Evolutionary conservation across 2,113 vertebrate species (phyloP), one percentile per base, ranked within the genome.

Genomic region (Paramormyrops kingsleyae): DNA sequence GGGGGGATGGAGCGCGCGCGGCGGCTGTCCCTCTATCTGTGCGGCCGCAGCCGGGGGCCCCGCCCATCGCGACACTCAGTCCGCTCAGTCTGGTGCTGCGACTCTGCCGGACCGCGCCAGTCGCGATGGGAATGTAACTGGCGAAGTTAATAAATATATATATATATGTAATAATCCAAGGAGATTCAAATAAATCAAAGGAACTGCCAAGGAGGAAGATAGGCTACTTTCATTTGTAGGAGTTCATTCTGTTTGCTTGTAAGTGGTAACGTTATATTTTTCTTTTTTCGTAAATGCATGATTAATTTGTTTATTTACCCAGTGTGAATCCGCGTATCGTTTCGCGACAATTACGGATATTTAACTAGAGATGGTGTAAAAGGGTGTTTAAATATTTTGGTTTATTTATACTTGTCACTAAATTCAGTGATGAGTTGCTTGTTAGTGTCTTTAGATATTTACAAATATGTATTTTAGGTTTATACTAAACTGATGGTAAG

Each of bases 51-150:
- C 21, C 89, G 89, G 19, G 5, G 53, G 92, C 92, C 92, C 91
- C 77, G 87, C 91, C 90, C 92, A 93, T 56, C 90, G 86, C 86
- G 44, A 89, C 90, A 83, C 90, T 92, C 91, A n/a, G 50, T 92
- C 17, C 91, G 91, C 89, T 87, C 89, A 83, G 87, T 24, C 88
- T 87, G 92, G 91, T 92, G 66, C 91, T 90, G 35, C 90, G 89
- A 9, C 94, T 87, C 90, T 91, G 94, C 93, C 93, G 35, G 89
- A 93, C 91, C 90, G 85, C 49, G 46, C 88, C 31, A 89, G 89
- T 88, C 93, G 91, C 83, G 90, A 93, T 95, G 94, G 95, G 92
- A 94, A 92, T 94, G 62, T 94, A 94, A 95, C 88, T 91, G 91
- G 35, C 19, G 19, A 89, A 47, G 42, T n/a, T 85, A 85, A 24